phyloP scores from a whole-genome alignment of 37 sponge, comb jelly and placozoan species.

The Oopsacas minuta region DNA sequence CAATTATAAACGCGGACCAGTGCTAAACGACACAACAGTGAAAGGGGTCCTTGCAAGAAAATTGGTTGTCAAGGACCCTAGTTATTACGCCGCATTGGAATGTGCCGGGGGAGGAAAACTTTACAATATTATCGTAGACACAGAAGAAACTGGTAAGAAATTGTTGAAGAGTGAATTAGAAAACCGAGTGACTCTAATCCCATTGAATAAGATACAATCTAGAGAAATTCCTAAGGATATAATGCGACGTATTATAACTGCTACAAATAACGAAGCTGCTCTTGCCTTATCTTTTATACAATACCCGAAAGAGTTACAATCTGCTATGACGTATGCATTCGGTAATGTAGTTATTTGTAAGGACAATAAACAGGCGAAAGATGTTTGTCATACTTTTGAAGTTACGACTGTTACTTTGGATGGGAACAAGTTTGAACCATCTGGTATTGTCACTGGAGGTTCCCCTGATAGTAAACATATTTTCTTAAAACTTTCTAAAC shows the following conservation, averaged over 20 bases:
- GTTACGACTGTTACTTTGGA: background rate
- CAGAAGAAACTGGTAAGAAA: conserved; percentile 75
- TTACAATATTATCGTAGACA: conserved; percentile 88
- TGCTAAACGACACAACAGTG: background rate
- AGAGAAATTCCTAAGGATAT: conserved; percentile 34
- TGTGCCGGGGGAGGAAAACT: conserved; percentile 36
- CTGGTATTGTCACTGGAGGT: background rate
- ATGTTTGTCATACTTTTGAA: conserved; percentile 33
- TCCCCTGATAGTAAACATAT: conserved; percentile 1
- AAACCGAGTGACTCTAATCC: conserved; percentile 72
- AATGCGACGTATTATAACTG: background rate
- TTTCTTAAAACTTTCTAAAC: background rate
- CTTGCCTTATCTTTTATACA: conserved; percentile 66
- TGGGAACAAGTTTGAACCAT: background rate
- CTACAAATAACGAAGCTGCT: conserved; percentile 28
- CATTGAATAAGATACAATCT: conserved; percentile 82
- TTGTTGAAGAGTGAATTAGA: conserved; percentile 73
- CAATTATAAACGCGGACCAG: background rate
- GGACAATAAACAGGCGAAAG: conserved; percentile 61
- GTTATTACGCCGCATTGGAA: conserved; percentile 6
- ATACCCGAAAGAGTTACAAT: conserved; percentile 54
- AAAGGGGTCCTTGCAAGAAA: background rate
- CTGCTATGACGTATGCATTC: conserved; percentile 89
- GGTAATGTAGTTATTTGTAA: conserved; percentile 73
- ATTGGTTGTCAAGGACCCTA: conserved; percentile 12